Conservation (phyloP, 2,888 invertebrate species). For the Gastrophysa polygoni region DNA sequence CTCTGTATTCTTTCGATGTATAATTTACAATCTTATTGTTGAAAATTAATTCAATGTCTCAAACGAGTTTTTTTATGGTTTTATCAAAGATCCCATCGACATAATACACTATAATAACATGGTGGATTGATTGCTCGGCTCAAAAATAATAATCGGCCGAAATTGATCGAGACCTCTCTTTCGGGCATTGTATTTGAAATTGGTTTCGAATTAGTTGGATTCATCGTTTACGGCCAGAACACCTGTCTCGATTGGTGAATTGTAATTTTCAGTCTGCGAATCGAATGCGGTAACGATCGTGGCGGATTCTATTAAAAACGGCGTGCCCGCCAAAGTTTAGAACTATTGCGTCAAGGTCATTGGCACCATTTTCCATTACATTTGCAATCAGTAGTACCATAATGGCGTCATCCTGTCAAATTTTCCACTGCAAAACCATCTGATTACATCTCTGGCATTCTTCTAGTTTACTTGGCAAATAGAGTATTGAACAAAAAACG, state of each 20-base stretch:
- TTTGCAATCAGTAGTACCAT: no score
- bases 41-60: constrained; percentile 48
- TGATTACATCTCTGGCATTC: no score
- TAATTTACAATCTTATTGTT: constrained; percentile 46
- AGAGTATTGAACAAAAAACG: no score
- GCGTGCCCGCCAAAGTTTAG: no score
- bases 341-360: no score
- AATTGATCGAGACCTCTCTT: constrained; percentile 48
- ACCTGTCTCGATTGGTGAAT: constrained; percentile 33
- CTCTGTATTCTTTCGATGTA: constrained; percentile 25
- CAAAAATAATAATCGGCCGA: constrained; percentile 50
- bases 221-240: constrained; percentile 40
- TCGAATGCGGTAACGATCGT: no score
- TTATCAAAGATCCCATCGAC: constrained; percentile 45
- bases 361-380: no score
- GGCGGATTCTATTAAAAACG: no score
- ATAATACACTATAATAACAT: constrained; percentile 51
- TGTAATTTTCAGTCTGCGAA: no score
- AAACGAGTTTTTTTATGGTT: constrained; percentile 44
- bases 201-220: constrained; percentile 49
- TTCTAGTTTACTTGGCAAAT: no score
- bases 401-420: no score
- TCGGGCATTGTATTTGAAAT: constrained; percentile 49
- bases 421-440: no score
- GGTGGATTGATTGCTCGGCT: constrained; percentile 51